Base-by-base conservation (phyloP, 2,797 vertebrate species). In the Allochrocebus solatus region DNA sequence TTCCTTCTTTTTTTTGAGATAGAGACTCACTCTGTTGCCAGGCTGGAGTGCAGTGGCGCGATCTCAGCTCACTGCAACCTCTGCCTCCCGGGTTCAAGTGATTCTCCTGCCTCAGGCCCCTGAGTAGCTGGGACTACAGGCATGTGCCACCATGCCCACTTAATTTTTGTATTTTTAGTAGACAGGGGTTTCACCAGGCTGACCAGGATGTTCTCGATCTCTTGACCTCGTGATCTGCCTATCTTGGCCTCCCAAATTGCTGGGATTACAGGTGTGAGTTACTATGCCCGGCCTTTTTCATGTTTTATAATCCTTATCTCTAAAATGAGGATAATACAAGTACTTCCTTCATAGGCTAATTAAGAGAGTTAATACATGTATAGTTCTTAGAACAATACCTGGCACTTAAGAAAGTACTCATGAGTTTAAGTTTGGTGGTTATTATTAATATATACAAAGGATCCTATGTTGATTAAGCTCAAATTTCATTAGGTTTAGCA, bases 401-500 rank as follows among this genome's bases (percentile, higher is more conserved):
- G 78, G 14, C 59, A 89, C 59, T 89, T 93, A 85, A 76, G 36
- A 96, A 88, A 85, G 41, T 22, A 79, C 26, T 91, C 39, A 36
- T 12, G n/a, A 82, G 7, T 67, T n/a, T 28, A 67, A 72, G n/a
- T 46, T 90, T 85, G 4, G 5, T 89, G 46, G 8, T 89, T 55
- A n/a, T 80, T 96, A 61, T 89, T 95, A 78, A 43, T 75, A 24
- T 76, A 39, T 6, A 16, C 14, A 41, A 11, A 81, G 11, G 28
- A 88, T 82, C 36, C 30, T 70, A 75, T 36, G 24, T 72, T 95
- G 92, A 97, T 90, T 89, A 53, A 95, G 74, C 24, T 72, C n/a
- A 89, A 57, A 88, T 95, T 95, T 93, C 74, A 95, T 55, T 46
- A 16, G 26, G 82, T 64, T 97, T 95, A 95, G 79, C 41, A 86